Evolutionary conservation across 2,113 vertebrate genomes (phyloP).

Genomic region (Microtus richardsoni): DNA sequence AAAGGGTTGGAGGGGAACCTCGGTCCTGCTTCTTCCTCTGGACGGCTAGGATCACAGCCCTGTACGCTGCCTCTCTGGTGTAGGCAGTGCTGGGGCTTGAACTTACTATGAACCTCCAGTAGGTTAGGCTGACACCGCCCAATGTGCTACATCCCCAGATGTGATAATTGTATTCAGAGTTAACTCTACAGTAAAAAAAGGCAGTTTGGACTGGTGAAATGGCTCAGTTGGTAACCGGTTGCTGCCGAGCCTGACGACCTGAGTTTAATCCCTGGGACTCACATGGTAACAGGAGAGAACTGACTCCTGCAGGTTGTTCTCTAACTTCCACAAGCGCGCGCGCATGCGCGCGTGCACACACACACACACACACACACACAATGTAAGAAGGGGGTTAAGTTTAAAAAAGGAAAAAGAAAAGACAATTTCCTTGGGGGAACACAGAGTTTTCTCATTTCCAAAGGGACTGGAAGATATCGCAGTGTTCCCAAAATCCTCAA

Average conservation of each 20-base stretch:
- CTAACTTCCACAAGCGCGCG: not conserved
- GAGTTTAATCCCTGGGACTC: not conserved
- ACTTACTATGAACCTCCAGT: too few relatives aligned
- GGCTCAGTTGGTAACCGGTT: not conserved
- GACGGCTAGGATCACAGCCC: too few relatives aligned
- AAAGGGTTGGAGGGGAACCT: not conserved
- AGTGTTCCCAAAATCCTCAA: not conserved
- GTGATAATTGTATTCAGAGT: not conserved
- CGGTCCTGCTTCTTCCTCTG: not conserved
- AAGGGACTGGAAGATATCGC: not conserved
- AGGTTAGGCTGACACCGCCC: not conserved
- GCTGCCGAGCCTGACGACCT: not conserved
- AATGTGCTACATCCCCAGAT: not conserved
- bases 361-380: not conserved
- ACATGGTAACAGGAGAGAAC: not conserved
- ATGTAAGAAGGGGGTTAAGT: not conserved
- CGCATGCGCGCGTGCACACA: too few relatives aligned
- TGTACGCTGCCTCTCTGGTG: too few relatives aligned
- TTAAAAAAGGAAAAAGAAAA: not conserved
- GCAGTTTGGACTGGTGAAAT: too few relatives aligned
- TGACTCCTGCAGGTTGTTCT: not conserved
- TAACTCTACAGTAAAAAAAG: not conserved
- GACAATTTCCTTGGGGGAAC: not conserved
- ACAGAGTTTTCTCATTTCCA: not conserved
- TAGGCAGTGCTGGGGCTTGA: not conserved